Conservation (phyloP, 2,888 invertebrate genomes). For the Aricia artaxerxes region DNA sequence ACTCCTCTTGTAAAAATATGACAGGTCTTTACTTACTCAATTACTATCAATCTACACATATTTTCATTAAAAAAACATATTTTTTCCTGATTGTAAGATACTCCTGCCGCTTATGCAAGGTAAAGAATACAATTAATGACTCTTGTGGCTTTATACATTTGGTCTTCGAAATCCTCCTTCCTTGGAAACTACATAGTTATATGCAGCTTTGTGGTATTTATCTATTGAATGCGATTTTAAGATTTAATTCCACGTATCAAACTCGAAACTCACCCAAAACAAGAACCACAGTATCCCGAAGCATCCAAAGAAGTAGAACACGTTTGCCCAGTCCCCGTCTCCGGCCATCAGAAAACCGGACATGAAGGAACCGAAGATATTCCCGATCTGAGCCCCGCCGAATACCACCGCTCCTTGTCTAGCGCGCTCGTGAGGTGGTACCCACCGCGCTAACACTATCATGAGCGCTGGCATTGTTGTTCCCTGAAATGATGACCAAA, state of each 20-base stretch:
- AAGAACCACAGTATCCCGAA: conserved; percentile 81
- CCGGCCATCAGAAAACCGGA: conserved; percentile 78
- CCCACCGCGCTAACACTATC: conserved; percentile 82
- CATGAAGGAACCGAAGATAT: conserved; percentile 79
- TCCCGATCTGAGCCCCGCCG: conserved; percentile 81
- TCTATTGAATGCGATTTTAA: no score
- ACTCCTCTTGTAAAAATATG: no score
- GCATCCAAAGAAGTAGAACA: conserved; percentile 82
- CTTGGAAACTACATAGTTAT: no score
- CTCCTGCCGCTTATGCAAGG: no score
- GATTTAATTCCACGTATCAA: neutral
- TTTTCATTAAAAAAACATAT: no score
- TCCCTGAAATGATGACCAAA: conserved; percentile 71
- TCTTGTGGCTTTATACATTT: no score
- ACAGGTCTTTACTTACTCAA: no score
- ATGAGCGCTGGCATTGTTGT: conserved; percentile 87
- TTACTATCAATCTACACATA: no score
- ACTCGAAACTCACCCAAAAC: conserved; percentile 63
- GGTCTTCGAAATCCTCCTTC: no score
- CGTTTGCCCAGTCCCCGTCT: conserved; percentile 78
- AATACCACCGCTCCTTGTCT: conserved; percentile 81
- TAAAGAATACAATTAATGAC: no score
- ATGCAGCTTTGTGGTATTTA: no score
- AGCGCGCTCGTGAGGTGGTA: conserved; percentile 81
- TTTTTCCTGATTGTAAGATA: no score